phyloP scores from a whole-genome alignment of 2,113 vertebrate species.

The Petrocephalus zakoni region DNA sequence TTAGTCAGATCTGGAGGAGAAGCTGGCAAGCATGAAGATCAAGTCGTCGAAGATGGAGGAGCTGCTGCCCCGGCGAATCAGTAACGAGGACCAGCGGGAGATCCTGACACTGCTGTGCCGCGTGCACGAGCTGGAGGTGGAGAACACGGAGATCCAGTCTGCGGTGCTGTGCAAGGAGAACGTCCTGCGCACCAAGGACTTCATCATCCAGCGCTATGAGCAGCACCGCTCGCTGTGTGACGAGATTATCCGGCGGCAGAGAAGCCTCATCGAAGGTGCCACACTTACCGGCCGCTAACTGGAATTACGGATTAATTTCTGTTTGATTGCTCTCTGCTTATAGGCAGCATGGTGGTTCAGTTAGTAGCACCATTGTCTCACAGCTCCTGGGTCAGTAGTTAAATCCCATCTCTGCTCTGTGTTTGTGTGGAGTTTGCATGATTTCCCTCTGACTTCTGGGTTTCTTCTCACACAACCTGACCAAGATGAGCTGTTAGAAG shows the following conservation, averaged over 20 bases:
- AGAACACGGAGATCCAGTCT: conserved; percentile 51
- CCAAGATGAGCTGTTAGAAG: not conserved
- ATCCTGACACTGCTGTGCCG: conserved; percentile 55
- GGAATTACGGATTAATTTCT: not conserved
- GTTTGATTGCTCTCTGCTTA: not conserved
- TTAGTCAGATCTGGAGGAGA: conserved; percentile 54
- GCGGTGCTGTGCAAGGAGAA: conserved; percentile 32
- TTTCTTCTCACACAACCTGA: not conserved
- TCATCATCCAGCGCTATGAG: conserved; percentile 48
- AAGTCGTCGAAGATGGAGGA: conserved; percentile 53
- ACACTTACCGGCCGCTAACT: not conserved
- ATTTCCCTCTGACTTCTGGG: not conserved
- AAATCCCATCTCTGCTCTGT: not conserved
- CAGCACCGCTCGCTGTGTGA: conserved; percentile 49
- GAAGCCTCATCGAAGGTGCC: conserved; percentile 50
- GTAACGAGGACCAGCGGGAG: conserved; percentile 52
- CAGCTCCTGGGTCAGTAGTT: not conserved
- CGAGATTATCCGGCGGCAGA: conserved; percentile 50
- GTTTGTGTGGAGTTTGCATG: not conserved
- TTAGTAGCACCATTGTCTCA: not conserved
- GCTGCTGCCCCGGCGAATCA: conserved; percentile 44
- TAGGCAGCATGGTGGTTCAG: not conserved
- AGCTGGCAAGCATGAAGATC: conserved; percentile 41
- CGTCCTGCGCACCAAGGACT: conserved; percentile 53
- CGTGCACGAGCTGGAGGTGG: conserved; percentile 55